Conservation (phyloP, 1,140 invertebrate genomes). For the Meloidogyne chitwoodi region DNA sequence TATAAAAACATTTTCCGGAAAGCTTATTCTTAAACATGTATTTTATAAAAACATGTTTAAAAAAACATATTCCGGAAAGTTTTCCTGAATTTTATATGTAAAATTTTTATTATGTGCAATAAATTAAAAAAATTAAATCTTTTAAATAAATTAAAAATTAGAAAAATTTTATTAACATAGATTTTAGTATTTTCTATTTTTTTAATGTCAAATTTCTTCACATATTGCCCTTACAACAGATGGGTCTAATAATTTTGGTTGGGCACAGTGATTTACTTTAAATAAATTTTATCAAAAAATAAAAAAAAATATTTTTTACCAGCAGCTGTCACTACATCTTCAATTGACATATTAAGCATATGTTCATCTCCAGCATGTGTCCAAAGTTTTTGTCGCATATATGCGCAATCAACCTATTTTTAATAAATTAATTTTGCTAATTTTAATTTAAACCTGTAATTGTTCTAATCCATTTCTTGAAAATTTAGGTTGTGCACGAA, state of each 20-base stretch:
- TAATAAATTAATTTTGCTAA: neutral
- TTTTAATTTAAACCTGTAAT: conserved; percentile 2
- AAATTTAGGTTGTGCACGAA: conserved; percentile 11
- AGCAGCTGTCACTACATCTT: conserved; percentile 23
- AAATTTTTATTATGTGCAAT: neutral
- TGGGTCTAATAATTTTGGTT: conserved; percentile 17
- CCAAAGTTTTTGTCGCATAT: conserved; percentile 22
- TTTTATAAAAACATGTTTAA: too few relatives aligned
- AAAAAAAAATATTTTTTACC: conserved; percentile 4
- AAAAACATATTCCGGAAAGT: too few relatives aligned
- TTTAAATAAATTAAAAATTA: conserved; percentile 7
- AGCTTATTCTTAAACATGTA: too few relatives aligned
- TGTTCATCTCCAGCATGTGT: conserved; percentile 23
- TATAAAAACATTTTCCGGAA: neutral
- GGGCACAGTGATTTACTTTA: conserved; percentile 12
- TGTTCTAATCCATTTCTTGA: conserved; percentile 12
- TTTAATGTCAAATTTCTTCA: conserved; percentile 10
- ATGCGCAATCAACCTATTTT: conserved; percentile 19
- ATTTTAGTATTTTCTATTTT: neutral
- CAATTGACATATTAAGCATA: conserved; percentile 23
- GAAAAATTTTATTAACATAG: too few relatives aligned
- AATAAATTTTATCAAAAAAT: neutral
- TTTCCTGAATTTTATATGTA: too few relatives aligned
- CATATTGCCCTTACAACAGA: conserved; percentile 2
- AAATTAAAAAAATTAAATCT: neutral